Conservation (phyloP, 1,140 invertebrate genomes). For the Amphibalanus amphitrite region DNA sequence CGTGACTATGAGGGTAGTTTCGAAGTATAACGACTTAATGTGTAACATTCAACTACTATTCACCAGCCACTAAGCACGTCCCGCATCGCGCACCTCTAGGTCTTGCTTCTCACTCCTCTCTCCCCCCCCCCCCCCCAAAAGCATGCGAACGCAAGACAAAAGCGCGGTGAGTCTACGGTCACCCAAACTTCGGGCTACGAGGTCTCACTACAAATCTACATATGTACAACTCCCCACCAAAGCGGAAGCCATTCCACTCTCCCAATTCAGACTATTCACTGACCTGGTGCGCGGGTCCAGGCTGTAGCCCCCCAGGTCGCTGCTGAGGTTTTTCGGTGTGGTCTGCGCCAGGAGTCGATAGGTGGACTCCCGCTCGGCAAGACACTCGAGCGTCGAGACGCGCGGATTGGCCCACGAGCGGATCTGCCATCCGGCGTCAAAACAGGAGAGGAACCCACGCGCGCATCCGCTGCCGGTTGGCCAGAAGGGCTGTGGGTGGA, state of each 20-base stretch:
- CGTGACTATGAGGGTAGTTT: not conserved
- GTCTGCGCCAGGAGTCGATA: constrained; percentile 83
- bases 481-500: constrained; percentile 70
- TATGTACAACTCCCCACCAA: not conserved
- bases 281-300: constrained; percentile 4
- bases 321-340: constrained; percentile 80
- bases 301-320: not conserved
- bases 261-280: not conserved
- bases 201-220: not conserved
- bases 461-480: constrained; percentile 95
- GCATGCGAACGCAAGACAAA: not conserved
- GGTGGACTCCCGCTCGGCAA: constrained; percentile 87
- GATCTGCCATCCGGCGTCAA: constrained; percentile 93
- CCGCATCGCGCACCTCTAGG: not conserved
- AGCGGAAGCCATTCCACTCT: not conserved
- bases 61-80: not conserved
- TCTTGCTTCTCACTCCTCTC: not conserved
- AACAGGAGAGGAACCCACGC: constrained; percentile 81
- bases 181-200: not conserved
- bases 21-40: not conserved
- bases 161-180: not conserved
- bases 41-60: not conserved
- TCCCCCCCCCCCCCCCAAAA: not conserved
- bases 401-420: constrained; percentile 47
- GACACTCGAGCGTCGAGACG: constrained; percentile 52